A percentile compares a stretch with the other conserved stretches of the same genome.
These are phyloP conservation scores for Cacoxenus indagator DNA, from an alignment of 2,888 invertebrate genomes.

Conservation along the genomic window DNA sequence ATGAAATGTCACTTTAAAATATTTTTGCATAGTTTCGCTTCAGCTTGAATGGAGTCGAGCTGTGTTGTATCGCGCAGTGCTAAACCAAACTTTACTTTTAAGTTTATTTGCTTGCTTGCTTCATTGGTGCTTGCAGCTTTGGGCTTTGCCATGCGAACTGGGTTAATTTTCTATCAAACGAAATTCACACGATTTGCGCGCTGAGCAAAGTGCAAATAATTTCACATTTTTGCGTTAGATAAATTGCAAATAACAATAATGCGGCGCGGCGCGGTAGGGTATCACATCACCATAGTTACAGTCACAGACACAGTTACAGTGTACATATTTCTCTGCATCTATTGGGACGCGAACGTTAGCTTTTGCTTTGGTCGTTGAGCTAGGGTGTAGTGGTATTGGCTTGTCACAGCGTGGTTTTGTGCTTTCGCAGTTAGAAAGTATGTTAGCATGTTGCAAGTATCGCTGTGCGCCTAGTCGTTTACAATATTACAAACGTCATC, in stretches of 20 bases:
- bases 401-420: not conserved
- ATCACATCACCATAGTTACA: no score
- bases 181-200: constrained; percentile 12
- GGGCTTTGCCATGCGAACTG: constrained; percentile 58
- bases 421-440: constrained; percentile 9
- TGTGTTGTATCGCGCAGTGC: not conserved
- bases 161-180: constrained; percentile 55
- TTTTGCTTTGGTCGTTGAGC: no score
- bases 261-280: not conserved
- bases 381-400: not conserved
- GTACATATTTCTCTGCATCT: no score
- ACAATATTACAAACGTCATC: not conserved
- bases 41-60: not conserved
- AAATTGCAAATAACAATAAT: constrained; percentile 12
- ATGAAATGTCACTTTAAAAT: not conserved
- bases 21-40: not conserved
- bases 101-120: not conserved
- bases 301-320: no score
- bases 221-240: constrained; percentile 22
- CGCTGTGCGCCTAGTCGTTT: not conserved
- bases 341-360: no score
- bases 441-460: constrained; percentile 6
- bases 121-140: constrained; percentile 34
- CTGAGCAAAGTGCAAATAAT: constrained; percentile 16
- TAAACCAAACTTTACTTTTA: not conserved